Percentiles rank a stretch among this genome's conserved stretches.
Evolutionary conservation across 92 coral and sea anemone species (phyloP).

Genomic region (Palythoa heliodiscus): DNA sequence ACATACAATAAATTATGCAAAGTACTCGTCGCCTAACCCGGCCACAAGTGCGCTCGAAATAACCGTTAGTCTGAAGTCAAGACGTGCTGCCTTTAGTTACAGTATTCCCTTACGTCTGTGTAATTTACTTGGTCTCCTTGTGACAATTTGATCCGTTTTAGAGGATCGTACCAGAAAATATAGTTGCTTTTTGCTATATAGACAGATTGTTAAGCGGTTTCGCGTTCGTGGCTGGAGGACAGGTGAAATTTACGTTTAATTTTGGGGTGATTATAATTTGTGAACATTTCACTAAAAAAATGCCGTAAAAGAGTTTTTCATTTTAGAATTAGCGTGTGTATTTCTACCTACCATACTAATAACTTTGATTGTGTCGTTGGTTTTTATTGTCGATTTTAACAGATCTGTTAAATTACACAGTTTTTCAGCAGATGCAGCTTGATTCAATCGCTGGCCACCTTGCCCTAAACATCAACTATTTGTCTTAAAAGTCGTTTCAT

Average conservation of each 20-base stretch:
- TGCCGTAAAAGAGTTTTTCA: conserved; percentile 5
- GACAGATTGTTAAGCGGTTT: conserved; percentile 30
- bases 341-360: conserved; percentile 1
- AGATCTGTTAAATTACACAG: conserved; percentile 15
- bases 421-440: conserved; percentile 23
- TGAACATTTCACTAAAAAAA: conserved; percentile 25
- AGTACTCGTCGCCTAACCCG: conserved; percentile 51
- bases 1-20: conserved; percentile 72
- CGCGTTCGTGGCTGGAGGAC: conserved; percentile 36
- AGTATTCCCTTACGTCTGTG: neutral
- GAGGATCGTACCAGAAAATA: neutral
- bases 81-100: neutral
- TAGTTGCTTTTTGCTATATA: conserved; percentile 6
- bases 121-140: neutral
- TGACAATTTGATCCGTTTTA: conserved; percentile 11
- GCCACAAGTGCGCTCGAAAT: conserved; percentile 29
- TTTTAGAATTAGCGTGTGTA: conserved; percentile 10
- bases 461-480: conserved; percentile 34
- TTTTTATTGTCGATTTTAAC: conserved; percentile 35
- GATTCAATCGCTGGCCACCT: conserved; percentile 30
- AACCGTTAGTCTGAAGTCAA: conserved; percentile 29
- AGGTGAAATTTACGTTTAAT: conserved; percentile 42
- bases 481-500: neutral
- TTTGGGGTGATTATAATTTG: conserved; percentile 25
- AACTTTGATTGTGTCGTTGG: conserved; percentile 29